phyloP scores from a whole-genome alignment of 2,113 vertebrate genomes.

The Alaudala cheleensis region DNA sequence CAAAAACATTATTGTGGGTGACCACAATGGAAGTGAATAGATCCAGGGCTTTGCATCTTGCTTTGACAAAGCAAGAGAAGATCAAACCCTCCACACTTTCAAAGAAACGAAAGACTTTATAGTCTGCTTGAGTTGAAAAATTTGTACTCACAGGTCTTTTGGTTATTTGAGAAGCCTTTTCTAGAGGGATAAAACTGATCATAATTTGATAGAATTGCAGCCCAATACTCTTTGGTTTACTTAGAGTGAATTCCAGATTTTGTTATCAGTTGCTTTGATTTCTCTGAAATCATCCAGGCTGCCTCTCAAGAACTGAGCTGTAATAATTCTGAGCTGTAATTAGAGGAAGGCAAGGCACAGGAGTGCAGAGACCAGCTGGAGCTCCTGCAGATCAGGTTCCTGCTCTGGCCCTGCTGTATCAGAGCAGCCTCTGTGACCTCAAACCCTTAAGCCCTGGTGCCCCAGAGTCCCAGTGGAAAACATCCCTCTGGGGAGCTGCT shows the following conservation, averaged over 20 bases:
- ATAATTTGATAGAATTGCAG: not conserved
- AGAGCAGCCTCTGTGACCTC: not conserved
- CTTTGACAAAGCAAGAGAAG: not conserved
- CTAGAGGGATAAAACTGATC: not conserved
- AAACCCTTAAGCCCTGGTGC: not conserved
- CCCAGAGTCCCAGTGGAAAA: not conserved
- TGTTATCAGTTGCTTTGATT: not conserved
- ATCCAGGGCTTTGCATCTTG: not conserved
- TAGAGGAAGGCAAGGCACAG: not conserved
- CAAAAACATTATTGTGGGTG: not conserved
- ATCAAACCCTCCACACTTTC: not conserved
- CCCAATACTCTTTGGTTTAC: not conserved
- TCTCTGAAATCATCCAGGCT: constrained; percentile 10
- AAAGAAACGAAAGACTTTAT: not conserved
- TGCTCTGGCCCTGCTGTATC: not conserved
- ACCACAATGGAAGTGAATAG: not conserved
- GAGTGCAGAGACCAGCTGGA: not conserved
- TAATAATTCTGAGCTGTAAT: not conserved
- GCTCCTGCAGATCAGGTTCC: not conserved
- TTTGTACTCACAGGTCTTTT: not conserved
- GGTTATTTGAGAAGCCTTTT: not conserved
- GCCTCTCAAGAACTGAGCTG: not conserved
- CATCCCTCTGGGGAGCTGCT: not conserved
- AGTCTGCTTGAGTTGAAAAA: not conserved
- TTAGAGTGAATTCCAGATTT: not conserved